Base-by-base conservation (phyloP, 37 sponge, comb jelly and placozoan species). In the Dysidea cf. avara region DNA sequence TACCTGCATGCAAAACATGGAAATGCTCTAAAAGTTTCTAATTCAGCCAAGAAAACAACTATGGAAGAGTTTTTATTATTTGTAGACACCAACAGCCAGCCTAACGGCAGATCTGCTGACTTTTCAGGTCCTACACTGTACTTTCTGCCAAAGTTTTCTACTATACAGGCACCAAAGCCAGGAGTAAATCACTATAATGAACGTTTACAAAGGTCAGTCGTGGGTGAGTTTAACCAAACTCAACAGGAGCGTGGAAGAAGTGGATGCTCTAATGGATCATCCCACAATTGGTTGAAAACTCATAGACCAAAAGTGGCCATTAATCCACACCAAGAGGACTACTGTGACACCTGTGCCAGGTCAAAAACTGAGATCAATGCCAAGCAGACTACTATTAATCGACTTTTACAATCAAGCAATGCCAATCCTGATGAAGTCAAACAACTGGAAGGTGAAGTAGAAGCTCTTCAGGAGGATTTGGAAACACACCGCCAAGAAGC, bases 321-420 rank as follows among this genome's bases (percentile, higher is more conserved):
- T 21, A 72, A 70, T 71, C 81, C 81, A 29, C 81, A 80, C 36
- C 57, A 58, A 24, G 58, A 56, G 31, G 80, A 79, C 58, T 79
- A 69, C 53, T 79, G 71, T 58, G 71, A 79, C 54, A 56, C 68
- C 25, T 80, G 81, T 38, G 12, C 56, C 1, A 80, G 52, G 35
- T 7, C 21, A 6, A 79, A 69, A 50, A 48, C 7, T 12, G 20
- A 12, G 1, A 71, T 80, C 43, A 53, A 64, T 56, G 64, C 81
- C 13, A 71, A 72, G 72, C 66, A 80, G 46, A 80, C 81, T 1
- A 80, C 81, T 13, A 29, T 80, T 0, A 80, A 80, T 30, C 56
- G 81, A 37, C 13, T 80, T 16, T 54, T 50, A 48, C 81, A 80
- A 71, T 24, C 73, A 53, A 66, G 39, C 14, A n/a, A 29, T 7